Conservation (phyloP, 2,113 vertebrate species). For the Oxygymnocypris stewartii region DNA sequence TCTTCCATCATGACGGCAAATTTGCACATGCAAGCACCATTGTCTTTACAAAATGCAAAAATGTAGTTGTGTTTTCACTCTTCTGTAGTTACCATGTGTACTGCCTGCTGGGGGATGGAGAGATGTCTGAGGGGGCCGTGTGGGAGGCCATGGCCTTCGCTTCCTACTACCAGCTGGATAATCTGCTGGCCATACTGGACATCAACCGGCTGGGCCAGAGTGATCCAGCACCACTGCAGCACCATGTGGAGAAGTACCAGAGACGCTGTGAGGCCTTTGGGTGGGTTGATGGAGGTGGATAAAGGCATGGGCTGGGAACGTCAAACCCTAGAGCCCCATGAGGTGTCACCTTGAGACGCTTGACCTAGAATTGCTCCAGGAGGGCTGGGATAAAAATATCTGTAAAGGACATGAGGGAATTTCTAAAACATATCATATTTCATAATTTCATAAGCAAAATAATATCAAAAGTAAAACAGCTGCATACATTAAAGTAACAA, state of each 20-base stretch:
- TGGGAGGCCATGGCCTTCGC: slow-evolving; percentile 99
- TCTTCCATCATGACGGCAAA: not conserved
- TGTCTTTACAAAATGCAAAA: not conserved
- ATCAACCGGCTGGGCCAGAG: slow-evolving; percentile 94
- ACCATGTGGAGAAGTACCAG: slow-evolving; percentile 91
- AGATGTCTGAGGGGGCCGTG: slow-evolving; percentile 91
- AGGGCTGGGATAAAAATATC: not conserved
- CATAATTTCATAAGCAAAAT: too few species aligned
- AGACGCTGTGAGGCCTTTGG: slow-evolving; percentile 94
- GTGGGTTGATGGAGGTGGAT: slow-evolving; percentile 68
- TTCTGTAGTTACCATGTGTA: slow-evolving; percentile 86
- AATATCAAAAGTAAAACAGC: too few species aligned
- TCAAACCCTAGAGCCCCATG: not conserved
- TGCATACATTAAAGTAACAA: too few species aligned
- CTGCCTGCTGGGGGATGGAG: slow-evolving; percentile 91
- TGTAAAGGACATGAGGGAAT: not conserved
- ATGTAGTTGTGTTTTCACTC: not conserved
- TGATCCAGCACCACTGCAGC: slow-evolving; percentile 91
- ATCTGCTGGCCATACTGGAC: slow-evolving; percentile 91
- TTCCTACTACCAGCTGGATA: slow-evolving; percentile 90
- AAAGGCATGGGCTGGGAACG: not conserved
- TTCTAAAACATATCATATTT: not conserved
- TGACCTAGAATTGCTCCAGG: not conserved
- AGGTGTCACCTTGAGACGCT: not conserved
- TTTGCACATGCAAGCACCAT: not conserved